phyloP scores from a whole-genome alignment of 1,140 invertebrate genomes.

The Achatina immaculata region DNA sequence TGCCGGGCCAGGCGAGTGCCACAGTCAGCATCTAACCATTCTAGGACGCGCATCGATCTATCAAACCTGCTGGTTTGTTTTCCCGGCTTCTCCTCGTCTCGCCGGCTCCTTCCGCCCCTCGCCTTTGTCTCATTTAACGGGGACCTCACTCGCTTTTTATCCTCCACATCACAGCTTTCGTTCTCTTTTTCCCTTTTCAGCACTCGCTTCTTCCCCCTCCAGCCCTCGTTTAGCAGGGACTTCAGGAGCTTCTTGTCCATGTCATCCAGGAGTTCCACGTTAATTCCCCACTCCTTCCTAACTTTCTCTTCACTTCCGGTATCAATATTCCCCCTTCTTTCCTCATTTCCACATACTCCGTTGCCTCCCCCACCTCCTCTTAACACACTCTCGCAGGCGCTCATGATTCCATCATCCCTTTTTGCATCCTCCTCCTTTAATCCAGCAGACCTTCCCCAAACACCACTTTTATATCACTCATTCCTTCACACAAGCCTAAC shows the following conservation, averaged over 20 bases:
- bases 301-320: neutral
- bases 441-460: neutral
- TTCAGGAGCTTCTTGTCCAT: conserved; percentile 24
- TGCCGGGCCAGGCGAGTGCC: conserved; percentile 31
- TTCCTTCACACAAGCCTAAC: neutral
- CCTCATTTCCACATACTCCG: neutral
- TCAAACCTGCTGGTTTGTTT: conserved; percentile 25
- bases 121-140: neutral
- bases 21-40: conserved; percentile 38
- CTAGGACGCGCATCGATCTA: conserved; percentile 36
- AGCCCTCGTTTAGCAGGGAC: conserved; percentile 23
- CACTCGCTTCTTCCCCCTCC: conserved; percentile 1
- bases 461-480: neutral
- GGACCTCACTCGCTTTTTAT: neutral
- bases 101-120: conserved; percentile 1
- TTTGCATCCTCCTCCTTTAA: neutral
- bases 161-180: neutral
- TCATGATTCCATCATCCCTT: neutral
- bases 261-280: neutral
- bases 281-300: conserved; percentile 3
- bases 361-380: neutral
- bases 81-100: neutral
- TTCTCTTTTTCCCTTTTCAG: neutral
- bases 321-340: neutral
- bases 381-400: neutral